phyloP scores from a whole-genome alignment of 2,888 invertebrate genomes.

The Microctonus brassicae region DNA sequence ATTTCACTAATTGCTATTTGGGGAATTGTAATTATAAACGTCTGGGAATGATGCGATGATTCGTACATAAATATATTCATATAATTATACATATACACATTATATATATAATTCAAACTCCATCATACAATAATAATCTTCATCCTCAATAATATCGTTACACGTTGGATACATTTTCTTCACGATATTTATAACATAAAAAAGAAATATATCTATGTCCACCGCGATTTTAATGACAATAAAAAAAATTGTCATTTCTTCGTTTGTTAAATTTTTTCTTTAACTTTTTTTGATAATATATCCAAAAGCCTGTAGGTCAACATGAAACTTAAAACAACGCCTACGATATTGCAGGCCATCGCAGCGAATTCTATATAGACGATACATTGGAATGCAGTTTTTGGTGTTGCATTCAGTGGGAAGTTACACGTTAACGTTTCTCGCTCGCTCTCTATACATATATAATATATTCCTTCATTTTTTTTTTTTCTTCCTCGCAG shows the following conservation, averaged over 20 bases:
- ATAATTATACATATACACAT: background rate
- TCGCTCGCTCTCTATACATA: background rate
- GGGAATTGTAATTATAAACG: conserved; percentile 60
- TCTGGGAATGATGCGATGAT: conserved; percentile 47
- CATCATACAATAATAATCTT: background rate
- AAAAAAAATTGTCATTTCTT: background rate
- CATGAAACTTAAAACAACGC: conserved; percentile 42
- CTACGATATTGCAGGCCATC: conserved; percentile 52
- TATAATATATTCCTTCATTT: too few species aligned
- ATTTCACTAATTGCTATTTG: conserved; percentile 65
- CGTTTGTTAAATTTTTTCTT: background rate
- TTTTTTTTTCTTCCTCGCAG: too few species aligned
- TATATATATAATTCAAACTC: background rate
- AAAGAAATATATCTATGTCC: background rate
- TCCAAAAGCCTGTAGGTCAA: conserved; percentile 10
- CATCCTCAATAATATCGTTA: background rate
- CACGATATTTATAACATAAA: background rate
- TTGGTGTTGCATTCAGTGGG: conserved; percentile 49
- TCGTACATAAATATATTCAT: too few species aligned
- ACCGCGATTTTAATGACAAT: background rate
- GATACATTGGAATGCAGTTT: conserved; percentile 60
- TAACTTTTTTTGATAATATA: background rate
- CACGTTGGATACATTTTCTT: background rate
- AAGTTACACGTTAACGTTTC: background rate
- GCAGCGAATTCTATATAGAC: conserved; percentile 33